phyloP scores from a whole-genome alignment of 1,140 invertebrate genomes.

The Drosophila persimilis region DNA sequence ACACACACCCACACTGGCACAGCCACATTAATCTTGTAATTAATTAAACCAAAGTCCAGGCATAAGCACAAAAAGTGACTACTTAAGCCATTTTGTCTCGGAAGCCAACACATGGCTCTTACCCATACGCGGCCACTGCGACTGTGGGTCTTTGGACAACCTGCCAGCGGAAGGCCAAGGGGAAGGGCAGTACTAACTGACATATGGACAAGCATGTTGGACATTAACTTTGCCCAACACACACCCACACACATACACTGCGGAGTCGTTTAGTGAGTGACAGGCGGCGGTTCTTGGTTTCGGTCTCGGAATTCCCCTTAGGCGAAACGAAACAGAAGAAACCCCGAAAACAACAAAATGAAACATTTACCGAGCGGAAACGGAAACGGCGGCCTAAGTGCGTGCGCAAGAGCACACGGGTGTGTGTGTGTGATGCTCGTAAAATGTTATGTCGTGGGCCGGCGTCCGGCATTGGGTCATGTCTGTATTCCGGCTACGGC shows the following conservation, averaged over 20 bases:
- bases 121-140: too few species aligned
- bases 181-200: slow-evolving; percentile 54
- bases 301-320: slow-evolving; percentile 8
- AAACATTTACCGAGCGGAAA: slow-evolving; percentile 77
- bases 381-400: slow-evolving; percentile 65
- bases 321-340: neutral
- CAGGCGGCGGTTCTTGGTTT: slow-evolving; percentile 44
- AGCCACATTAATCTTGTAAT: slow-evolving; percentile 78
- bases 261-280: slow-evolving; percentile 60
- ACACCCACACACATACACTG: slow-evolving; percentile 29
- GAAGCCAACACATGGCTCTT: slow-evolving; percentile 69
- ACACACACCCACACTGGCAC: slow-evolving; percentile 18
- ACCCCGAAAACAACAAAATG: slow-evolving; percentile 57
- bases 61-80: slow-evolving; percentile 81
- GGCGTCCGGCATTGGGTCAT: slow-evolving; percentile 10
- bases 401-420: slow-evolving; percentile 14
- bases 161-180: neutral
- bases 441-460: slow-evolving; percentile 56
- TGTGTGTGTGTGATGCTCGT: slow-evolving; percentile 46
- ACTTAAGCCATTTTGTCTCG: slow-evolving; percentile 78
- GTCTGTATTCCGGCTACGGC: neutral
- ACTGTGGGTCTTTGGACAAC: neutral
- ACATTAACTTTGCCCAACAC: slow-evolving; percentile 67
- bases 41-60: slow-evolving; percentile 80
- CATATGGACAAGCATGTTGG: slow-evolving; percentile 72